phyloP scores from a whole-genome alignment of 2,888 invertebrate species.

The Macrosiphum euphorbiae region DNA sequence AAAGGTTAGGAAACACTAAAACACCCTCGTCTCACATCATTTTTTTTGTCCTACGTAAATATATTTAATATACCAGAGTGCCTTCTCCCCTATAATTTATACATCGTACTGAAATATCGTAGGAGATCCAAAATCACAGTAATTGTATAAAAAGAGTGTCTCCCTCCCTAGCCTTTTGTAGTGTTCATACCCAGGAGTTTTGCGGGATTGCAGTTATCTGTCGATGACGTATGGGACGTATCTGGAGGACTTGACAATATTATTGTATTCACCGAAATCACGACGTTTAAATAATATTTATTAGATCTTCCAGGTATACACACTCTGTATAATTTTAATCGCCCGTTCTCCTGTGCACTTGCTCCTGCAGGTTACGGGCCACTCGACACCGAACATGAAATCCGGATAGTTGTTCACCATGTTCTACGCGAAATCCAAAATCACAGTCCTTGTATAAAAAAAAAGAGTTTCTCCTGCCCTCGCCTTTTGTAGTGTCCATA shows the following conservation, averaged over 20 bases:
- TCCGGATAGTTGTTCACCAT: constrained; percentile 86
- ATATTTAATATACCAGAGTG: not conserved
- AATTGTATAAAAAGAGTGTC: not conserved
- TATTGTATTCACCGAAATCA: not conserved
- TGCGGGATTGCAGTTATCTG: not conserved
- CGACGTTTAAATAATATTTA: not conserved
- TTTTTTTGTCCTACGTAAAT: not conserved
- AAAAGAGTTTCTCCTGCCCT: not conserved
- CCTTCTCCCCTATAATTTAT: not conserved
- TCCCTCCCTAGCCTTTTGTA: not conserved
- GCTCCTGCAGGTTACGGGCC: constrained; percentile 84
- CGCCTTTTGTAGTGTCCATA: not conserved
- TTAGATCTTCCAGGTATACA: not conserved
- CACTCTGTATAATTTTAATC: not conserved
- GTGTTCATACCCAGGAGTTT: not conserved
- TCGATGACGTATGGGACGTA: not conserved
- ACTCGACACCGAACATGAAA: constrained; percentile 86
- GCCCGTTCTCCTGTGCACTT: not conserved
- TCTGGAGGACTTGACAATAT: not conserved
- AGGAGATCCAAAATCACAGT: not conserved
- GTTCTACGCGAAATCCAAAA: constrained; percentile 76
- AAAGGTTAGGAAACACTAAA: not conserved
- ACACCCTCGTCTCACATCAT: not conserved
- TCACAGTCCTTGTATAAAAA: not conserved
- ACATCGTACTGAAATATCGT: not conserved